Conservation (phyloP, 2,113 vertebrate species). For the Fukomys damarensis region DNA sequence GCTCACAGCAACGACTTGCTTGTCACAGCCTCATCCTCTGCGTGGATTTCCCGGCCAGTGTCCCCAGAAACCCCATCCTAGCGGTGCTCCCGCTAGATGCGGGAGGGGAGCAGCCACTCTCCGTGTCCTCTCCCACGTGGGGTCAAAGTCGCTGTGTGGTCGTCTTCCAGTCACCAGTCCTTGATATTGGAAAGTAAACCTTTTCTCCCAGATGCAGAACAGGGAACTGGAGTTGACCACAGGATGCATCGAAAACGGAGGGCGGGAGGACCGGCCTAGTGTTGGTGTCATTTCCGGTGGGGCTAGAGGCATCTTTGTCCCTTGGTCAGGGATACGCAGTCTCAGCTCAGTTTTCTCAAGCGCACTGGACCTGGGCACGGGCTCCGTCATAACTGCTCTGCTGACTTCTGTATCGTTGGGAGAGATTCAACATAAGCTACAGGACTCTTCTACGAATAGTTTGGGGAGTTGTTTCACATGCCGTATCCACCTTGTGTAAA, state of each 20-base stretch:
- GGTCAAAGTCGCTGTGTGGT: neutral
- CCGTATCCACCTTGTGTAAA: neutral
- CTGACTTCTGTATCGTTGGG: neutral
- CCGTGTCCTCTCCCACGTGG: no score
- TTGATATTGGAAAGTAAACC: neutral
- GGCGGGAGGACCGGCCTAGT: neutral
- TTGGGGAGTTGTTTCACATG: neutral
- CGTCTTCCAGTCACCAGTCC: neutral
- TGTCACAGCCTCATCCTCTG: neutral
- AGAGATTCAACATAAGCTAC: neutral
- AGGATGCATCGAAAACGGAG: neutral
- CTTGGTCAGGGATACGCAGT: neutral
- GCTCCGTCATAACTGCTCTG: neutral
- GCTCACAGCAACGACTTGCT: neutral
- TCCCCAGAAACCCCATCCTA: neutral
- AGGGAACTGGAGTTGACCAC: neutral
- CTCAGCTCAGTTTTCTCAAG: neutral
- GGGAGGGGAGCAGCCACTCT: neutral
- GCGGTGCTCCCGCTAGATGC: neutral
- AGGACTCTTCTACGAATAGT: neutral
- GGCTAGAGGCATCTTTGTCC: neutral
- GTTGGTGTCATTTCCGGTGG: neutral
- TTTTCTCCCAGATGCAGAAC: neutral
- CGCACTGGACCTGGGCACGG: fast-evolving
- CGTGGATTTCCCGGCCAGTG: neutral